Percentiles rank a stretch among this genome's conserved stretches.
Conservation (phyloP, 2,113 vertebrate genomes). For the human (Homo sapiens) region DNA sequence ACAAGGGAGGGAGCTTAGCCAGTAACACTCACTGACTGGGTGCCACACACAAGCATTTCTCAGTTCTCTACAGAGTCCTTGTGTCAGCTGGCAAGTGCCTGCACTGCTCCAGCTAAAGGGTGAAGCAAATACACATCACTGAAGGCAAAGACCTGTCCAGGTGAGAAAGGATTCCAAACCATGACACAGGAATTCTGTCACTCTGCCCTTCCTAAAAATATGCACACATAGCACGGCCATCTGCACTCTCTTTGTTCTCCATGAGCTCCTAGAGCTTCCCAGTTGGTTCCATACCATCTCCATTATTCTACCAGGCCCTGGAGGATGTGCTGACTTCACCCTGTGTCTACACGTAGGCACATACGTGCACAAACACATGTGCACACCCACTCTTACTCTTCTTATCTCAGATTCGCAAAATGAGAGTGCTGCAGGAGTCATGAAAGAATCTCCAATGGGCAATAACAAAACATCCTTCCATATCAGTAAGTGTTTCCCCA, state of each 20-base stretch:
- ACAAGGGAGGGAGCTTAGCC: not conserved
- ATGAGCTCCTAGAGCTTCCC: not conserved
- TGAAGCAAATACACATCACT: not conserved
- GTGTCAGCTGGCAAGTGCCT: not conserved
- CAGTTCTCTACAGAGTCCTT: not conserved
- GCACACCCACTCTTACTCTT: not conserved
- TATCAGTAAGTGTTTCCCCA: not conserved
- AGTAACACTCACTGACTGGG: not conserved
- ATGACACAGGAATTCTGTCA: no score
- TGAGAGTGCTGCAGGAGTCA: not conserved
- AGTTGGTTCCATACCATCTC: not conserved
- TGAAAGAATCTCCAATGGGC: not conserved
- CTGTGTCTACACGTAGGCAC: not conserved
- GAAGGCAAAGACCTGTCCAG: not conserved
- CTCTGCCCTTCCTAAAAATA: not conserved
- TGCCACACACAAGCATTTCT: rapidly evolving
- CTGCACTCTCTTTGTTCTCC: not conserved
- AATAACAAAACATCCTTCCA: not conserved
- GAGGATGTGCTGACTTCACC: not conserved
- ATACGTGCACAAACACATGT: no score
- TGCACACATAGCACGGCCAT: rapidly evolving
- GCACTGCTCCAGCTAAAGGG: not conserved
- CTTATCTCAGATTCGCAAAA: not conserved
- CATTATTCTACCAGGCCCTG: not conserved
- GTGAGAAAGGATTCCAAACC: not conserved